These are phyloP conservation scores for Drosophila baimaii DNA, from an alignment of 1,140 invertebrate genomes.

Conservation along the genomic window DNA sequence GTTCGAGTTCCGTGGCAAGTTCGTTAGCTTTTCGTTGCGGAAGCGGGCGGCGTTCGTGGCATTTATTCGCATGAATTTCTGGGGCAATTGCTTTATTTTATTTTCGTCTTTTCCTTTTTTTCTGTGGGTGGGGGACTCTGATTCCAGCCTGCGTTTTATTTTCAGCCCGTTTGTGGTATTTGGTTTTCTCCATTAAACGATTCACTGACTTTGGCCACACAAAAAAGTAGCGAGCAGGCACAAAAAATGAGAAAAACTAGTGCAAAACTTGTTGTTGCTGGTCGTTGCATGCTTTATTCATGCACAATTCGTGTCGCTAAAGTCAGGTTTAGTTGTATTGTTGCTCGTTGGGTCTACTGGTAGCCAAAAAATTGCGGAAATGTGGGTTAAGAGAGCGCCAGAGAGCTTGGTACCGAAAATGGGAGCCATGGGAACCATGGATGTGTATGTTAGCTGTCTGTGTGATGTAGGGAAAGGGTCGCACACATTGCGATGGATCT, in stretches of 20 bases:
- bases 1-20: conserved; percentile 66
- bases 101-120: conserved; percentile 30
- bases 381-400: conserved; percentile 36
- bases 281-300: conserved; percentile 54
- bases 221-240: conserved; percentile 42
- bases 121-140: conserved; percentile 5
- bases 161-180: conserved; percentile 21
- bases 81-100: conserved; percentile 69
- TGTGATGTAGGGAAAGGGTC: background rate
- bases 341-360: background rate
- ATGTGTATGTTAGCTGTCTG: conserved; percentile 8
- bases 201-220: conserved; percentile 46
- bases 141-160: conserved; percentile 28
- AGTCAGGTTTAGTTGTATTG: conserved; percentile 19
- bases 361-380: conserved; percentile 5
- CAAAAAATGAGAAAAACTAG: conserved; percentile 38
- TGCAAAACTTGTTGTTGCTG: conserved; percentile 41
- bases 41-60: conserved; percentile 38
- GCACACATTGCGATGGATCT: background rate
- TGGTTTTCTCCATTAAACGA: conserved; percentile 50
- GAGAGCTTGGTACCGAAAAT: conserved; percentile 29
- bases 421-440: conserved; percentile 9
- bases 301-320: conserved; percentile 57
- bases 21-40: conserved; percentile 69
- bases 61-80: conserved; percentile 65